Evolutionary conservation across 2,113 vertebrate species (phyloP), one percentile per base, ranked within the genome.

Genomic region (Pogona vitticeps): DNA sequence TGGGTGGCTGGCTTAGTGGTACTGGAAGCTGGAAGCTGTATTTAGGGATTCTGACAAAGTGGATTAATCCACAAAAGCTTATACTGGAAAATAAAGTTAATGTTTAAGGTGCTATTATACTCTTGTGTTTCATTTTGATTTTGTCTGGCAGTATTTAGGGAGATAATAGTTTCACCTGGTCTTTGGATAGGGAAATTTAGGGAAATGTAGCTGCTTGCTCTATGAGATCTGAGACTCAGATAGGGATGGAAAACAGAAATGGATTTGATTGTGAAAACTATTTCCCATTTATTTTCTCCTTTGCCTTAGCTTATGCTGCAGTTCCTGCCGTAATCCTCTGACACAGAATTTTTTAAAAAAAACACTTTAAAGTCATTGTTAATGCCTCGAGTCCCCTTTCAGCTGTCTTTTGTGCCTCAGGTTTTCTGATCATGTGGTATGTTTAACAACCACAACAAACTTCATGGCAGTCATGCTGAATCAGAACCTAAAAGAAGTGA

Each of bases 371-470:
- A 80, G 7, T 36, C 63, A 40, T n/a, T 77, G 0, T 23, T 80
- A 84, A 70, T 65, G 0, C 1, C 21, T 65, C 40, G 21, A 84
- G 4, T 7, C 17, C 59, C 61, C 88, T 61, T 86, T 73, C 67
- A 13, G 46, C 9, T 33, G 40, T 42, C 82, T 56, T 75, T 87
- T 90, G 26, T 3, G n/a, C 1, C 7, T 86, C 13, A 0, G 1
- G 33, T 82, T 86, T 90, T 87, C 15, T 38, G 12, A 13, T 80
- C n/a, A 20, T 77, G 1, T 78, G 36, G 9, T 82, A 38, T 82
- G 40, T 82, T 87, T 36, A 70, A 71, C 56, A 56, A 80, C 21
- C 8, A 63, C 20, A 84, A 31, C 3, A 89, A 86, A 71, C 9
- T 21, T 33, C 76, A 75, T 28, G 86, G 20, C 2, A 42, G 0